These are phyloP conservation scores for Phataginus tricuspis DNA, from an alignment of 2,797 vertebrate species.

Conservation along the genomic window DNA sequence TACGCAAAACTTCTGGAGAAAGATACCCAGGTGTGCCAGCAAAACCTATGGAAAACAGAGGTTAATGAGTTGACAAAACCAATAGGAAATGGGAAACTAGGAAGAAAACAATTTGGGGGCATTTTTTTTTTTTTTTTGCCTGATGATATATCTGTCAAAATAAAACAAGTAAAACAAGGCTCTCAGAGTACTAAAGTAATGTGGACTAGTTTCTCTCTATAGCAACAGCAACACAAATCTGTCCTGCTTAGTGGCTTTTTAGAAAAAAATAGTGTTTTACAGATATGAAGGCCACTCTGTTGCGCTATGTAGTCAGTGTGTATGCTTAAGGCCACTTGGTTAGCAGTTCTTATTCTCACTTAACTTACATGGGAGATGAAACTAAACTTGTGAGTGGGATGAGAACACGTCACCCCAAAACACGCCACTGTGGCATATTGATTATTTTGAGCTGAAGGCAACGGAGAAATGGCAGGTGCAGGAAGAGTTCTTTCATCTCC, in stretches of 20 bases:
- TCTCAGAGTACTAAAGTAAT: neutral
- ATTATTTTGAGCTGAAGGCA: neutral
- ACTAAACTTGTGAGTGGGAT: neutral
- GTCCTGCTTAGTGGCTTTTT: neutral
- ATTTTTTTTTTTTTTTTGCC: neutral
- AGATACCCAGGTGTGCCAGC: constrained; percentile 97
- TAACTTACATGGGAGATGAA: neutral
- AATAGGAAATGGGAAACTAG: neutral
- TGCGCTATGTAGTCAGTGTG: neutral
- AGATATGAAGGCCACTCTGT: neutral
- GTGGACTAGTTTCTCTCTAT: neutral
- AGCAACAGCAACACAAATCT: neutral
- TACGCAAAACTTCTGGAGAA: constrained; percentile 96
- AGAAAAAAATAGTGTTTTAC: neutral
- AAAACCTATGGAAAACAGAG: constrained; percentile 89
- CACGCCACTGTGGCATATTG: neutral
- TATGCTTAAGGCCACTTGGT: neutral
- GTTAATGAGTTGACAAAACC: neutral
- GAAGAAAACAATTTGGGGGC: neutral
- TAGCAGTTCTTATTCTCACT: neutral
- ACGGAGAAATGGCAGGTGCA: neutral
- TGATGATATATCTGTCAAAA: neutral
- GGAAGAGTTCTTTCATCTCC: neutral
- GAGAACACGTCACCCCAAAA: neutral
- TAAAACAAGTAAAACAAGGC: neutral